Base-by-base conservation (phyloP, 2,113 vertebrate genomes). In the Raja brachyura region DNA sequence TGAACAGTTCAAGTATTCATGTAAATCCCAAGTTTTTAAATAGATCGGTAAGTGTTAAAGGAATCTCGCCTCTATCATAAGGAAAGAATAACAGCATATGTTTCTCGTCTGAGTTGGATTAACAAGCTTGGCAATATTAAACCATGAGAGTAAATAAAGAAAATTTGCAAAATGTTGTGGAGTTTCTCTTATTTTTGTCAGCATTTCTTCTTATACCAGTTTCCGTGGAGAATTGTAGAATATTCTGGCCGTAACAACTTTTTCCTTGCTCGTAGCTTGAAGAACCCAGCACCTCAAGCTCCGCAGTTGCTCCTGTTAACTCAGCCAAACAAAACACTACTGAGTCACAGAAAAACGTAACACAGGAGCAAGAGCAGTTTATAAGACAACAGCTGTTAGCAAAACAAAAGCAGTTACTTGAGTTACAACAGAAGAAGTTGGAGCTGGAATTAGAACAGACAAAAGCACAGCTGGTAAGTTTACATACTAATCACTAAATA, bases 381-480 rank as follows among this genome's bases (percentile, higher is more conserved):
- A 99, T 99, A 95, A 96, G 99, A 33, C 98, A 99, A 94, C 98
- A 99, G 94, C 96, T 99, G 94, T 96, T 99, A 95, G 97, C 98
- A 94, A 99, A 99, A 94, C 98, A 99, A 96, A 99, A 99, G 93
- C 98, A 99, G 93, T 97, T 99, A 92, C 96, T 99, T 96, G 99
- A 99, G 96, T 98, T 99, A 93, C 99, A 99, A 95, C 99, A 99
- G 96, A 99, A 99, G 96, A 99, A 99, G 94, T 97, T 99, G 93
- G 99, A 99, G 93, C 96, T 99, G 96, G 99, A 99, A 95, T 96
- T 99, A 95, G 98, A 99, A 94, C 99, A 99, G 96, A 99, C 99
- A 93, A 99, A 99, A 95, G 98, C 98, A 73, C 98, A 99, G 94
- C 95, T 99, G 98, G 98, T 99, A 95, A 96, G 98, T 96, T 94